Conservation (phyloP, 2,113 vertebrate genomes). For the Triplophysa siluroides region DNA sequence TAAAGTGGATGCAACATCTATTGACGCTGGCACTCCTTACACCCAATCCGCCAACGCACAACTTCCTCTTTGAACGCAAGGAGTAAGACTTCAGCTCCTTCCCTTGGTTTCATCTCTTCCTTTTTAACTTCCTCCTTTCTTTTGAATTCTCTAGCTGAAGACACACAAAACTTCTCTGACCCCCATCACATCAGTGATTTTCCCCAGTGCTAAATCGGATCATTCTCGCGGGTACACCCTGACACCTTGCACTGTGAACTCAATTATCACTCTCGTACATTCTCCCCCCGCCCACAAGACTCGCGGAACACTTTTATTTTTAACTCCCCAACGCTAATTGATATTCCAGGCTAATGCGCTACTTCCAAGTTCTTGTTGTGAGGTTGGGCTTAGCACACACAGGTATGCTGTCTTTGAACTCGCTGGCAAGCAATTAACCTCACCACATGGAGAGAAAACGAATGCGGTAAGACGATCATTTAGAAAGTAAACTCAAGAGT, state of each 20-base stretch:
- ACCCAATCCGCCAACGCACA: background rate
- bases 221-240: constrained; percentile 75
- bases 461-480: background rate
- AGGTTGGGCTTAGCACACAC: background rate
- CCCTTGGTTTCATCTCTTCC: background rate
- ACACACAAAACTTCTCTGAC: constrained; percentile 18
- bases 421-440: constrained; percentile 16
- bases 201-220: constrained; percentile 58
- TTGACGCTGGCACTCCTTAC: background rate
- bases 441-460: background rate
- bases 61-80: background rate
- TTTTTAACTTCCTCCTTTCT: background rate
- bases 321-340: constrained; percentile 52
- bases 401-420: constrained; percentile 19
- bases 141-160: constrained; percentile 7
- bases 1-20: background rate
- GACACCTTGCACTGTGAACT: constrained; percentile 74
- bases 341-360: constrained; percentile 39
- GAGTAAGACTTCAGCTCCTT: background rate
- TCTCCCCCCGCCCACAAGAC: background rate
- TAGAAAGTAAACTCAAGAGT: background rate
- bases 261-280: constrained; percentile 71
- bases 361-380: constrained; percentile 30
- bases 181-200: constrained; percentile 39
- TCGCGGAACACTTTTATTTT: constrained; percentile 51